phyloP scores from a whole-genome alignment of 64 coral and sea anemone genomes.

The Montipora capricornis region DNA sequence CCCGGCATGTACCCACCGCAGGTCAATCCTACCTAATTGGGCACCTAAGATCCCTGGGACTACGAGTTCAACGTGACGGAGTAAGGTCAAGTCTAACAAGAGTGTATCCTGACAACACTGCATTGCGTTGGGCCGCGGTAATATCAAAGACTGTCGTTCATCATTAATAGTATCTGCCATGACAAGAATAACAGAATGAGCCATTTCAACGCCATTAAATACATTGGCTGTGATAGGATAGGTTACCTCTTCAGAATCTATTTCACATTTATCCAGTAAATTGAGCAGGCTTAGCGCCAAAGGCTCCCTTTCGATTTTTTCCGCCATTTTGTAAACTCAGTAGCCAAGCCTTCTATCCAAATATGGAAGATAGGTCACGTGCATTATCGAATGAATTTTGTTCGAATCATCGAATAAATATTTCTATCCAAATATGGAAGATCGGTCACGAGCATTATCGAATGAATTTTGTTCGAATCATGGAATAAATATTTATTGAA shows the following conservation, averaged over 20 bases:
- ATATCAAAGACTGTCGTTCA: conserved; percentile 11
- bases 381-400: neutral
- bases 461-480: neutral
- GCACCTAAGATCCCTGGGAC: conserved; percentile 34
- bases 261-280: no score
- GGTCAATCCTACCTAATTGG: conserved; percentile 55
- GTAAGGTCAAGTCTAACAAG: conserved; percentile 21
- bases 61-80: conserved; percentile 37
- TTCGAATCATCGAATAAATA: neutral
- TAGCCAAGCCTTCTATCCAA: no score
- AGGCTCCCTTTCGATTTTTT: no score
- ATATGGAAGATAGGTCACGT: neutral
- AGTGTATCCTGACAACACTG: conserved; percentile 41
- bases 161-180: no score
- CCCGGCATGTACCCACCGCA: conserved; percentile 21
- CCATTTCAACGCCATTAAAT: no score
- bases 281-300: no score
- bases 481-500: neutral
- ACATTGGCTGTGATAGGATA: no score
- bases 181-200: no score
- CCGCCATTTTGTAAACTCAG: no score
- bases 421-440: neutral
- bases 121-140: conserved; percentile 35
- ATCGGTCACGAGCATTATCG: neutral
- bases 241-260: no score